These are phyloP conservation scores for Aythya fuligula DNA, from an alignment of 2,797 vertebrate species.

Conservation along the genomic window DNA sequence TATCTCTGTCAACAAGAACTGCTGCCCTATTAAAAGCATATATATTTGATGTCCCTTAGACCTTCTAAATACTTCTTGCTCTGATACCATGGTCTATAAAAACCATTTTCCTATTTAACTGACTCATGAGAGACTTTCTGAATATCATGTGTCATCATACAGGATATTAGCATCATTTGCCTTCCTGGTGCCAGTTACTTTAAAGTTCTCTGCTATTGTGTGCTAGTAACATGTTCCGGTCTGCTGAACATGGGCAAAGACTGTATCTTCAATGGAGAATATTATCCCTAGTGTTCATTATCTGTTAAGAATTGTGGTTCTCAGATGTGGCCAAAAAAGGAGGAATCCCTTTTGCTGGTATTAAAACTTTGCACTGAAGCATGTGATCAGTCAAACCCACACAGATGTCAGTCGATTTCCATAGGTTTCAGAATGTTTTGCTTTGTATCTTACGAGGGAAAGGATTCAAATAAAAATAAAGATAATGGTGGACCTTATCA, in stretches of 20 bases:
- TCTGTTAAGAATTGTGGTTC: neutral
- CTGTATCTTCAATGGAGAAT: neutral
- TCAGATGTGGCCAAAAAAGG: conserved; percentile 14
- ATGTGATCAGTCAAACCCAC: conserved; percentile 43
- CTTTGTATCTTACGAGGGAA: neutral
- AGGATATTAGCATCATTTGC: neutral
- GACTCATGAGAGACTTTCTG: neutral
- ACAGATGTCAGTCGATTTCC: neutral
- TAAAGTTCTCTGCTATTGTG: neutral
- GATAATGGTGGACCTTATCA: neutral
- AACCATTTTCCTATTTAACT: neutral
- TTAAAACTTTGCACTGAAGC: conserved; percentile 54
- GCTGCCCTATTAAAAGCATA: neutral
- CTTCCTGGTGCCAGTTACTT: neutral
- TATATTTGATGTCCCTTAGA: neutral
- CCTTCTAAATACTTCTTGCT: neutral
- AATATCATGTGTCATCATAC: neutral
- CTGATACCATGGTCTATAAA: neutral
- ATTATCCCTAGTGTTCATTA: neutral
- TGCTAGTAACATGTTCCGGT: neutral
- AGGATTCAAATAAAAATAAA: neutral
- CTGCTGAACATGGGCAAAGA: conserved; percentile 12
- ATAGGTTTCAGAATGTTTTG: neutral
- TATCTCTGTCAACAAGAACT: neutral
- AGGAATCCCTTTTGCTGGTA: neutral